These are phyloP conservation scores for Craterocephalus amniculus DNA, from an alignment of 2,797 vertebrate species.

Conservation along the genomic window DNA sequence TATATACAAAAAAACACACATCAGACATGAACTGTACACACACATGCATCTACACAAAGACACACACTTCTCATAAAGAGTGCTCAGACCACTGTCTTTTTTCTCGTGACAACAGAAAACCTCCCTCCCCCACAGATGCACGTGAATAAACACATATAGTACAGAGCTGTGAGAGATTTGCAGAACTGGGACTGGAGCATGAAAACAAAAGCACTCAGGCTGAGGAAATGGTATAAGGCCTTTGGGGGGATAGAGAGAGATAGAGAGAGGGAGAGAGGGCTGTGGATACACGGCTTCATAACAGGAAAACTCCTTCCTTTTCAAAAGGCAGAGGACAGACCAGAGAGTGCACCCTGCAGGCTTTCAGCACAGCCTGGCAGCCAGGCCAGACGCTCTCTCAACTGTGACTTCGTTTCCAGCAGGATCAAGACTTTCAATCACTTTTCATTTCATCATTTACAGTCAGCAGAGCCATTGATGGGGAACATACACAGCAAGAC, in stretches of 20 bases:
- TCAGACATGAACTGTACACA: constrained; percentile 29
- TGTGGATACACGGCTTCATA: constrained; percentile 31
- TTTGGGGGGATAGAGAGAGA: constrained; percentile 12
- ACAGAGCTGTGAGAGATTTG: constrained; percentile 67
- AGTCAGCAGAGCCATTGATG: constrained; percentile 8
- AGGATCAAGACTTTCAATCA: constrained; percentile 25
- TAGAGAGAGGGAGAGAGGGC: constrained; percentile 1
- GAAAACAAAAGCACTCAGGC: constrained; percentile 76
- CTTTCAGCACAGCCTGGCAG: constrained; percentile 37
- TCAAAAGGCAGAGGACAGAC: constrained; percentile 45
- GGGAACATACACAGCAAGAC: not conserved
- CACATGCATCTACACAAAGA: constrained; percentile 15
- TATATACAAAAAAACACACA: constrained; percentile 32
- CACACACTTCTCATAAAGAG: constrained; percentile 57
- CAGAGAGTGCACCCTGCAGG: constrained; percentile 49
- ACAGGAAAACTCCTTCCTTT: constrained; percentile 63
- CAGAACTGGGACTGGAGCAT: constrained; percentile 55
- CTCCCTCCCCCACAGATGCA: constrained; percentile 67
- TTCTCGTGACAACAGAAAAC: constrained; percentile 52
- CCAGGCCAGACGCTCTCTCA: constrained; percentile 24
- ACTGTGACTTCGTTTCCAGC: constrained; percentile 28
- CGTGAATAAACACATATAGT: constrained; percentile 31
- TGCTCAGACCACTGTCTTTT: constrained; percentile 28
- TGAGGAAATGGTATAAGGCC: constrained; percentile 68
- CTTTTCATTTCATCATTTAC: constrained; percentile 11